Conservation (phyloP, 2,888 invertebrate species). For the Auanema freiburgensis region DNA sequence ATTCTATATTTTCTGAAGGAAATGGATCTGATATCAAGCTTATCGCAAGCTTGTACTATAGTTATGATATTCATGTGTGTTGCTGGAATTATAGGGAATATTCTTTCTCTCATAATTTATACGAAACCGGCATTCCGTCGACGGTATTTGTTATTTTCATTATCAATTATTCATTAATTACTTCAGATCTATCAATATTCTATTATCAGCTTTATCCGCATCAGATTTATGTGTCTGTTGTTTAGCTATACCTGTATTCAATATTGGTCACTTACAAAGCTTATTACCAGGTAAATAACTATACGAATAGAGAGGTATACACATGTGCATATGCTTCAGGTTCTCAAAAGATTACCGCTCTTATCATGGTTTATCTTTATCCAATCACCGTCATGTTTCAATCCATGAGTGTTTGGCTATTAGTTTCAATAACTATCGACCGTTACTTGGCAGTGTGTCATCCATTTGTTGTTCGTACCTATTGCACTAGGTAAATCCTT, state of each 20-base stretch:
- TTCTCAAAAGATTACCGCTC: conserved; percentile 33
- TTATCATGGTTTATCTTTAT: conserved; percentile 57
- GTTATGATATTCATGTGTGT: conserved; percentile 43
- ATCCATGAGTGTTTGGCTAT: conserved; percentile 46
- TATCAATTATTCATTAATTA: background rate
- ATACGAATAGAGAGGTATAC: background rate
- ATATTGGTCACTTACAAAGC: conserved; percentile 30
- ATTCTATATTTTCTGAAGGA: too few species aligned
- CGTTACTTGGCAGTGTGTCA: conserved; percentile 63
- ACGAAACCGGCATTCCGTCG: conserved; percentile 51
- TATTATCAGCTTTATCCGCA: conserved; percentile 54
- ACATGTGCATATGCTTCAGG: conserved; percentile 5
- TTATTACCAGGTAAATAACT: conserved; percentile 20
- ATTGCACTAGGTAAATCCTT: conserved; percentile 49
- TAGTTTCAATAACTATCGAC: conserved; percentile 58
- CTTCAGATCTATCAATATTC: conserved; percentile 56
- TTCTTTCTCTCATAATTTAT: conserved; percentile 54
- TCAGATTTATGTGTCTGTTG: conserved; percentile 55
- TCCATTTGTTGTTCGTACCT: conserved; percentile 56
- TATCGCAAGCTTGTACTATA: conserved; percentile 5
- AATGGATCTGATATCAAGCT: too few species aligned
- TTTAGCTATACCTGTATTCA: conserved; percentile 59
- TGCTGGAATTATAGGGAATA: conserved; percentile 52
- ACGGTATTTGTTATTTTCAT: background rate
- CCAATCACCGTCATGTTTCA: conserved; percentile 59